Conservation (phyloP, 2,888 invertebrate species). For the Pachydiplax longipennis region DNA sequence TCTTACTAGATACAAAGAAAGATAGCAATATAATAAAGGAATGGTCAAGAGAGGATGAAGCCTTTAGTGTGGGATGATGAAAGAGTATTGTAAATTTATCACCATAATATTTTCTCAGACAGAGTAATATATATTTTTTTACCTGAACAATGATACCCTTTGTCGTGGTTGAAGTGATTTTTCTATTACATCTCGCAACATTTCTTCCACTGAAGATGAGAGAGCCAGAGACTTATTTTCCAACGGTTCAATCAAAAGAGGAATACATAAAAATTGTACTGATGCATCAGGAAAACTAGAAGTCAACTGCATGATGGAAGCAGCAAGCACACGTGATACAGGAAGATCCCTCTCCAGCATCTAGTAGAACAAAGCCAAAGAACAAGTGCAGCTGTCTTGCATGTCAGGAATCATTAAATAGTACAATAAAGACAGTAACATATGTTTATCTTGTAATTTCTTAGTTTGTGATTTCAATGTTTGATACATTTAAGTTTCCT, state of each 20-base stretch:
- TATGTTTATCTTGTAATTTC: not conserved
- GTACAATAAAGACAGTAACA: not conserved
- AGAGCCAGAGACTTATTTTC: not conserved
- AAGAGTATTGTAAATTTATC: no score
- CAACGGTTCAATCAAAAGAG: not conserved
- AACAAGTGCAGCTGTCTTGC: not conserved
- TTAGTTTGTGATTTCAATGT: not conserved
- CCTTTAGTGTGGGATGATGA: no score
- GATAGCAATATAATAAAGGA: no score
- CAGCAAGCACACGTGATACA: not conserved
- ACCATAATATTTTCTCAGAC: no score
- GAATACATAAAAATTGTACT: not conserved
- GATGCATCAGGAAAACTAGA: constrained; percentile 19
- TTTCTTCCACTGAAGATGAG: not conserved
- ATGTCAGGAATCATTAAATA: not conserved
- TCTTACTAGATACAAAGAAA: no score
- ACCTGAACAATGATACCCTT: not conserved
- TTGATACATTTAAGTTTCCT: no score
- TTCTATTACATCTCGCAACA: not conserved
- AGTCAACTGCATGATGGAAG: not conserved
- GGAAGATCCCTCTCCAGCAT: not conserved
- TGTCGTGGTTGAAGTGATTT: not conserved
- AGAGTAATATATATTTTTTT: no score
- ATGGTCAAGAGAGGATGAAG: no score
- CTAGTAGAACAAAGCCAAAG: not conserved